Evolutionary conservation across 2,888 invertebrate species (phyloP).

Genomic region (Adelphocoris suturalis): DNA sequence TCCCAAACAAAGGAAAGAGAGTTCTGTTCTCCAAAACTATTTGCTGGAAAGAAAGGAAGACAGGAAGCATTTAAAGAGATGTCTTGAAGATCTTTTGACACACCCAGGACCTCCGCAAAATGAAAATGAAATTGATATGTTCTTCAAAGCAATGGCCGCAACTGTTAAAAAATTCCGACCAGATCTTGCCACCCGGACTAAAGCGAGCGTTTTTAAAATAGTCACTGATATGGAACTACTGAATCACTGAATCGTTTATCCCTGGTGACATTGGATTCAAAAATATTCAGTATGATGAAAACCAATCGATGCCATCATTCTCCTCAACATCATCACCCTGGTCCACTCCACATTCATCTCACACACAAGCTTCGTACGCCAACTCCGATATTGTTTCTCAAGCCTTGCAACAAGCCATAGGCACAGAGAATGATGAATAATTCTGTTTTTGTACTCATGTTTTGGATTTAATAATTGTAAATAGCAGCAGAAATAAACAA

Average conservation of each 20-base stretch:
- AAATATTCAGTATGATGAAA: slow-evolving; percentile 35
- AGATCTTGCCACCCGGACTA: slow-evolving; percentile 64
- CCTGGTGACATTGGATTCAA: slow-evolving; percentile 22
- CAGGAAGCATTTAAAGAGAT: slow-evolving; percentile 40
- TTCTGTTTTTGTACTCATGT: no score
- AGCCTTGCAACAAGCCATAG: no score
- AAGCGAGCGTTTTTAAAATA: slow-evolving; percentile 66
- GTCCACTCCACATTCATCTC: slow-evolving; percentile 4
- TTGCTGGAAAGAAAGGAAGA: slow-evolving; percentile 60
- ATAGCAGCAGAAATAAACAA: no score
- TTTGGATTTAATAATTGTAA: no score
- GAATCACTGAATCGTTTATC: slow-evolving; percentile 59
- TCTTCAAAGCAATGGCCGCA: slow-evolving; percentile 69
- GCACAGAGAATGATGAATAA: no score
- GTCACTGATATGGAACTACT: slow-evolving; percentile 68
- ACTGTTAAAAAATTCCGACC: slow-evolving; percentile 70
- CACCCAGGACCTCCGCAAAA: slow-evolving; percentile 49
- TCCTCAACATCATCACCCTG: no score
- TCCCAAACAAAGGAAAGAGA: slow-evolving; percentile 53
- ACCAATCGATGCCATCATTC: no score
- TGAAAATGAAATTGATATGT: slow-evolving; percentile 64
- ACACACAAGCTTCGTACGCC: no score
- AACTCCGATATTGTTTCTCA: no score
- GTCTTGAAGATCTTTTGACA: slow-evolving; percentile 10
- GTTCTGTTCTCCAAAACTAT: slow-evolving; percentile 48